Evolutionary conservation across 2,888 invertebrate genomes (phyloP).

Genomic region (Elaeidobius kamerunicus): DNA sequence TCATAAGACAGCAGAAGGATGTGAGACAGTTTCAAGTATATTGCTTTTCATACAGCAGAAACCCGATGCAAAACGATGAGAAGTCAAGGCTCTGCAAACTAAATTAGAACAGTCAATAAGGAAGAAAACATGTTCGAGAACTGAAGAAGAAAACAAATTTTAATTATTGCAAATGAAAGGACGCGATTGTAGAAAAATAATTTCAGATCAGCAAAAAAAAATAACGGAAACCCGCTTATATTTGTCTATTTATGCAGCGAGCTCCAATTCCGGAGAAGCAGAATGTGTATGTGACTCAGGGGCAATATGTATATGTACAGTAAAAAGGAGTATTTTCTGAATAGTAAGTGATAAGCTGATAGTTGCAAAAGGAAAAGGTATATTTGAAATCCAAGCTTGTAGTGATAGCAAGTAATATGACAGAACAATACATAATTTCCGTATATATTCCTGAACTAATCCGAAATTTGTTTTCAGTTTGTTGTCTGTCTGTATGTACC

Average conservation of each 20-base stretch:
- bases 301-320: conserved; percentile 34
- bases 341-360: conserved; percentile 18
- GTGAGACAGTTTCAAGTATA: too few species aligned
- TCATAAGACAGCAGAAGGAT: conserved; percentile 25
- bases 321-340: conserved; percentile 30
- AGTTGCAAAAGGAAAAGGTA: conserved; percentile 9
- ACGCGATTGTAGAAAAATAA: conserved; percentile 30
- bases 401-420: conserved; percentile 16
- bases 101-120: conserved; percentile 1
- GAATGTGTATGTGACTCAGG: conserved; percentile 37
- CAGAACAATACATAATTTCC: conserved; percentile 17
- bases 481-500: too few species aligned
- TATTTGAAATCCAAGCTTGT: conserved; percentile 12
- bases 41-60: too few species aligned
- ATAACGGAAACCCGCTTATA: conserved; percentile 8
- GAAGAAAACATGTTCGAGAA: conserved; percentile 13
- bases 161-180: conserved; percentile 28
- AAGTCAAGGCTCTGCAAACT: conserved; percentile 18
- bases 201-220: conserved; percentile 5
- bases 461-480: conserved; percentile 26
- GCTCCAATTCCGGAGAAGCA: conserved; percentile 10
- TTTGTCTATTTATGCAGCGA: conserved; percentile 19
- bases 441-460: conserved; percentile 24
- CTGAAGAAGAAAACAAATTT: conserved; percentile 25
- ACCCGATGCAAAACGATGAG: conserved; percentile 17